A percentile compares a stretch with the other conserved stretches of the same genome.
phyloP scores from a whole-genome alignment of 2,113 vertebrate genomes.

The Labeo catla region DNA sequence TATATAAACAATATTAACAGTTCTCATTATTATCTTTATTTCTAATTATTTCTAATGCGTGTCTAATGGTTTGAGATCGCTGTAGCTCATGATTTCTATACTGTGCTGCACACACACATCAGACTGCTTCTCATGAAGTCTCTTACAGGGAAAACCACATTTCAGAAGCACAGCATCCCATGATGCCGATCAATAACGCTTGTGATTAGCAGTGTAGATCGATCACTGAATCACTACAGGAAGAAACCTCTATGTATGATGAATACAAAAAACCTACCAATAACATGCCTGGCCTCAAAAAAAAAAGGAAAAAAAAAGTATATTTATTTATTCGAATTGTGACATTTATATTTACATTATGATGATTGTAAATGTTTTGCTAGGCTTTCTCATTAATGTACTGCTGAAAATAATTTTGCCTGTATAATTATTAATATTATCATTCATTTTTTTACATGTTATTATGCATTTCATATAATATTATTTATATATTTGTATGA shows the following conservation, averaged over 20 bases:
- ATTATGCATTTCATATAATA: background rate
- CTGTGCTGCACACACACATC: background rate
- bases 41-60: no score
- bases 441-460: no score
- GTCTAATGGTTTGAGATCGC: no score
- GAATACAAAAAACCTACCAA: background rate
- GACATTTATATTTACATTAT: no score
- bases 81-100: background rate
- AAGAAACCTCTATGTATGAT: background rate
- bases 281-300: background rate
- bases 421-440: background rate
- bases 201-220: background rate
- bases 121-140: background rate
- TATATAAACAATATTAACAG: no score
- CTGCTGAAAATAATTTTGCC: background rate
- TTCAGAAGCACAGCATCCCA: background rate
- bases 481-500: background rate
- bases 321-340: no score
- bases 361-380: no score
- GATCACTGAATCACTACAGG: background rate
- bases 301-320: no score
- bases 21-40: no score
- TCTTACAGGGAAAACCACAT: background rate
- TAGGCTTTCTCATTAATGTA: no score
- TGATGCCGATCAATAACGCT: background rate